Evolutionary conservation across 2,113 vertebrate genomes (phyloP), one percentile per base, ranked within the genome.

Genomic region (Morone chrysops): DNA sequence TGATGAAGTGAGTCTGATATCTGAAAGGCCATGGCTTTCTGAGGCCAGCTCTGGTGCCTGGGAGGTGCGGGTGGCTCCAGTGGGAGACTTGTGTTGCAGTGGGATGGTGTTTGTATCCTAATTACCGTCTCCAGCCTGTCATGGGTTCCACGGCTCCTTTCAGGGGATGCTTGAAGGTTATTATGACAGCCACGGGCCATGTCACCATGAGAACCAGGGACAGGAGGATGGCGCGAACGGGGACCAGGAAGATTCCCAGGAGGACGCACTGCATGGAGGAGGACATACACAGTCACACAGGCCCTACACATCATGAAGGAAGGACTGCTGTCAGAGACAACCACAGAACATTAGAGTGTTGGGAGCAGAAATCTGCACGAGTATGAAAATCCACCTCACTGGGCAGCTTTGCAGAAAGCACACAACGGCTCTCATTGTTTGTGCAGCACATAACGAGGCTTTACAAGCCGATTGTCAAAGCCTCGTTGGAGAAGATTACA

Each of bases 61-160:
- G 51, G 43, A n/a, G 10, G 60, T 0, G 7, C 70, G 56, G 60
- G 18, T 18, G 38, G n/a, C 48, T 66, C 56, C 10, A 31, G 12
- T 38, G 56, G 45, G 9, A 48, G 8, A 8, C 56, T 0, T 72
- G 20, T 60, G 17, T 36, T 67, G 67, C 22, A 40, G 43, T 67
- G 48, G 25, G 56, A 84, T 62, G 4, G 20, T 61, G 65, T 79
- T 36, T 70, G 88, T 59, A 22, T 47, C 62, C 79, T 80, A 54
- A 60, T 96, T 97, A 99, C 98, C 97, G 96, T 93, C 96, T 97
- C 98, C 98, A 99, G 80, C 96, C 97, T 25, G 82, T 92, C 86
- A 99, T 90, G 0, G 98, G 98, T 63, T 95, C 92, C 85, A 93
- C 87, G 0, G 91, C 90, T 82, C 92, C 95, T 92, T 95, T 97